Base-by-base conservation (phyloP, 2,888 invertebrate species). In the Lasius platythorax region DNA sequence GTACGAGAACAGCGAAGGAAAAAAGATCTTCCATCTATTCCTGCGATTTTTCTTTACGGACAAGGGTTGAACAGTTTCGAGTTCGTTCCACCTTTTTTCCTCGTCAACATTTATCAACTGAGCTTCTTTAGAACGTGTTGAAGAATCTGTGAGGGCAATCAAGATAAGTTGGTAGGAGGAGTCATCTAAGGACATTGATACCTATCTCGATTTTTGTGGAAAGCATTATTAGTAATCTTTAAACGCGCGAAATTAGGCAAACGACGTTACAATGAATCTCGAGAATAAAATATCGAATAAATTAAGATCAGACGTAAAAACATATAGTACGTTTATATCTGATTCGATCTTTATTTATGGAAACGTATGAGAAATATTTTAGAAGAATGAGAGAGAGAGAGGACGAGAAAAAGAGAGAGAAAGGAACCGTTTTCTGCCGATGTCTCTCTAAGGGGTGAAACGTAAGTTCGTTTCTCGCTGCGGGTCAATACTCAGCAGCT, bases 121-220 rank as follows among this genome's bases (percentile, higher is more conserved):
- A 67, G 72, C 61, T 82, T 40, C 28, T n/a, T 79, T 68, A 67
- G 63, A 85, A 89, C 87, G 87, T 87, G 87, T 84, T 72, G 78
- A 87, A 85, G 86, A 86, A 91, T 89, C 86, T 83, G 23, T 43
- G 33, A 68, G 58, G 85, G 33, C 61, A 68, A 90, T 91, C 88
- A 75, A 85, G 90, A 89, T 92, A 92, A 89, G 67, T 43, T 50
- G 43, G 8, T 74, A 37, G 40, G 37, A 83, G 53, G 67, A 70
- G 56, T 76, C n/a, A 37, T 0, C 2, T 78, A 23, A 28, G 30
- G 66, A 68, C 46, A 11, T 76, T 84, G 76, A 84, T 88, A 87
- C 58, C 40, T 64, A 23, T 12, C 9, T 28, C 58, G 81, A n/a
- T 70, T 78, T 86, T 78, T 86, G 50, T 46, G 58, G 28, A 70